Base-by-base conservation (phyloP, 2,888 invertebrate genomes). In the Gymnocheta viridis region DNA sequence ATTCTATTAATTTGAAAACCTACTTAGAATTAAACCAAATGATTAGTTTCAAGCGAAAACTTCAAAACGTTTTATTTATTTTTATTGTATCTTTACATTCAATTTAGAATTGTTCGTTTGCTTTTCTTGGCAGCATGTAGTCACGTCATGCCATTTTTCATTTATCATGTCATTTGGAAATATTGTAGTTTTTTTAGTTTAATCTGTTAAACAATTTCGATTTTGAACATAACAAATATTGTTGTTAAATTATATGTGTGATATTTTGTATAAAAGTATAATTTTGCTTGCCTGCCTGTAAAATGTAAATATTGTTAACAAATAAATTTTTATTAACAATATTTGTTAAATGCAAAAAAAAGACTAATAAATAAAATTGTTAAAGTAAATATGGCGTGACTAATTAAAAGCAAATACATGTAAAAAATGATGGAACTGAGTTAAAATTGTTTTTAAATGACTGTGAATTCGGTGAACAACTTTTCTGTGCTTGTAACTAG, bases 291-390 rank as follows among this genome's bases (percentile, higher is more conserved):
- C 47, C 19, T 32, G 22, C 29, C 35, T 72, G 27, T 76, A 44
- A 22, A 56, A 62, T 78, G 24, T 35, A 77, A 82, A 77, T 82
- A 78, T 87, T 88, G 86, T 88, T 88, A 88, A 86, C 87, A 64
- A 88, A 79, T 79, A 62, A 56, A 74, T 60, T 60, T 60, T 82
- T 86, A 85, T 85, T 87, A 88, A 89, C 82, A 77, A 78, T 74
- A 78, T 84, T 77, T 81, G 76, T 72, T 81, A 74, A 74, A 60
- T 51, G 22, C 19, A 58, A 19, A 32, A 47, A 27, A 29, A 27
- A 47, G 0, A 17, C 12, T 5, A 35, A 17, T 9, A 49, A 49
- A 44, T 29, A 17, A 29, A 64, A 38, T 32, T 27, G 38, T 44
- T 24, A 44, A 41, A 72, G 54, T 72, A 84, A 84, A 84, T 84